A percentile compares a stretch with the other conserved stretches of the same genome.
These are phyloP conservation scores for Nipponacmea schrenckii DNA, from an alignment of 2,888 invertebrate species.

Conservation along the genomic window DNA sequence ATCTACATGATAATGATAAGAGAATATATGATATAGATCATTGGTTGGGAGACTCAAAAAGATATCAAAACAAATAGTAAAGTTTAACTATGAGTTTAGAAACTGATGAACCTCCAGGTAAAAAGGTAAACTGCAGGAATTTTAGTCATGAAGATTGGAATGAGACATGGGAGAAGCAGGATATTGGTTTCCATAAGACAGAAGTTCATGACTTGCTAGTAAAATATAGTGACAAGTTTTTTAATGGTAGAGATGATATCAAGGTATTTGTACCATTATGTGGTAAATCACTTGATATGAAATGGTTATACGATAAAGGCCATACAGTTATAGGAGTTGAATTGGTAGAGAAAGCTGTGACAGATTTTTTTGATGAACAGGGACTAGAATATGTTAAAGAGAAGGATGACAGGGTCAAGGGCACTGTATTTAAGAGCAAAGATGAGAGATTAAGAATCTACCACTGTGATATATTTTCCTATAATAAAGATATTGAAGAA, in stretches of 20 bases:
- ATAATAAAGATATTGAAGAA: neutral
- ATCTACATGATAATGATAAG: too few relatives aligned
- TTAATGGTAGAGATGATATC: neutral
- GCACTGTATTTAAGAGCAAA: neutral
- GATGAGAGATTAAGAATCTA: neutral
- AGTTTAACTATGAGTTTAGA: too few relatives aligned
- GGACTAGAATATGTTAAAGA: neutral
- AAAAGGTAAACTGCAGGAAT: neutral
- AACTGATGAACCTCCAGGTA: neutral
- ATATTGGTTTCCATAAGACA: neutral
- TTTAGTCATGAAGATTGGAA: neutral
- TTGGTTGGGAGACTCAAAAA: too few relatives aligned
- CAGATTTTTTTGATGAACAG: neutral
- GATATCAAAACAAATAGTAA: too few relatives aligned
- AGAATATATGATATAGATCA: too few relatives aligned
- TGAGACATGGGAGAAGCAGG: neutral
- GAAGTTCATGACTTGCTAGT: neutral
- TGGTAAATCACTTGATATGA: neutral
- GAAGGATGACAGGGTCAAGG: neutral
- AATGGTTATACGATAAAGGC: neutral
- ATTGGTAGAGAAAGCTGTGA: neutral
- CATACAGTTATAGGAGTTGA: constrained; percentile 2
- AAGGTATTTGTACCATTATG: neutral
- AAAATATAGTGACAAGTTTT: neutral
- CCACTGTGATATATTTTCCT: neutral